Percentiles rank a stretch among this genome's conserved stretches.
Conservation (phyloP, 2,113 vertebrate genomes). For the Columba livia region DNA sequence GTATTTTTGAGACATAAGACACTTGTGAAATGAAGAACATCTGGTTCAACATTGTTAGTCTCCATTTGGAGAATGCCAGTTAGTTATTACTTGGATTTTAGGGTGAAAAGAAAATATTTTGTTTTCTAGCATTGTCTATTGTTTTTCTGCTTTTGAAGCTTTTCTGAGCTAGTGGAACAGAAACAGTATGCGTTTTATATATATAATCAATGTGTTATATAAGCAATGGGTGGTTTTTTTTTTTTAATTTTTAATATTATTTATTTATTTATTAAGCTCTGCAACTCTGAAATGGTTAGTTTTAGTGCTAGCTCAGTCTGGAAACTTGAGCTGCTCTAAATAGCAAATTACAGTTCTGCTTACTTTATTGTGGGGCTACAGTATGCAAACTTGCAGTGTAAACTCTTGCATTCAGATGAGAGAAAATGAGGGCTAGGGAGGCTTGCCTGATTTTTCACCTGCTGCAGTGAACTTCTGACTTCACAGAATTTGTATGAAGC, state of each 20-base stretch:
- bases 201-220: background rate
- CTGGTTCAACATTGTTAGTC: constrained; percentile 4
- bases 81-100: background rate
- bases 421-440: background rate
- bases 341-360: background rate
- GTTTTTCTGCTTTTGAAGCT: constrained; percentile 2
- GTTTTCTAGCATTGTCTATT: background rate
- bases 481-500: constrained; percentile 21
- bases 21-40: constrained; percentile 15
- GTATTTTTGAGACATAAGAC: background rate
- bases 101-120: constrained; percentile 20
- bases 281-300: background rate
- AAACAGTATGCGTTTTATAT: background rate
- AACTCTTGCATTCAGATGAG: constrained; percentile 47
- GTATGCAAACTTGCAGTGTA: background rate
- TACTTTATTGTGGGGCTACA: background rate
- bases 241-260: too few species aligned
- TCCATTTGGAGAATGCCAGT: background rate
- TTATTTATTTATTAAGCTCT: background rate
- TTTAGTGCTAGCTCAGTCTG: background rate
- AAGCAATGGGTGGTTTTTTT: background rate
- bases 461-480: constrained; percentile 62
- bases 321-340: background rate
- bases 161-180: background rate
- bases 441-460: constrained; percentile 57